Percentiles rank a stretch among this genome's conserved stretches.
Evolutionary conservation across 2,113 vertebrate genomes (phyloP).

Genomic region (Chamaea fasciata): DNA sequence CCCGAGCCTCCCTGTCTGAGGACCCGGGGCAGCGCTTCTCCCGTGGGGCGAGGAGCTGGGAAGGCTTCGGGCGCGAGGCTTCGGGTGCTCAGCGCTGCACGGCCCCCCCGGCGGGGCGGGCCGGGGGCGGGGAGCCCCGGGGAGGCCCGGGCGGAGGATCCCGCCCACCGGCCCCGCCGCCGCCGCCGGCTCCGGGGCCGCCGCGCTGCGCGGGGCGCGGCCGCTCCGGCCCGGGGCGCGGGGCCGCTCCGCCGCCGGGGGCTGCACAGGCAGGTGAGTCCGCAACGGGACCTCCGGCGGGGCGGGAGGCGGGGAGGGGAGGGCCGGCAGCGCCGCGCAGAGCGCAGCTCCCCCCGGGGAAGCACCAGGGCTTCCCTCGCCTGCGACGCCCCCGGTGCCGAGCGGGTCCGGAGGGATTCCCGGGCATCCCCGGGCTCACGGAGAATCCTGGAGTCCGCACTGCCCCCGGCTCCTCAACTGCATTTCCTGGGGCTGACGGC

Average conservation of each 20-base stretch:
- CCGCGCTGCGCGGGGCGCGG: background rate
- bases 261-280: background rate
- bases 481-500: background rate
- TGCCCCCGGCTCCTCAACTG: background rate
- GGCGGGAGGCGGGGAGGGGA: background rate
- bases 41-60: background rate
- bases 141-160: background rate
- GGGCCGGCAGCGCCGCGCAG: background rate
- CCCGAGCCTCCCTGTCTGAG: background rate
- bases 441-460: background rate
- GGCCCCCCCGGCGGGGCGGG: background rate
- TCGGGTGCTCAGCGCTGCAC: background rate
- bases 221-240: conserved; percentile 15
- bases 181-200: too few relatives aligned
- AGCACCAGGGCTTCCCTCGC: conserved; percentile 39
- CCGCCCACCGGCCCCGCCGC: too few relatives aligned
- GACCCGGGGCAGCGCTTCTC: background rate
- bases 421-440: background rate
- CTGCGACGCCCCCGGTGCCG: background rate
- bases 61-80: background rate
- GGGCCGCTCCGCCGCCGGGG: background rate
- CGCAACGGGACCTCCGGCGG: background rate
- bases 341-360: background rate
- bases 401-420: background rate
- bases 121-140: conserved; percentile 2